These are phyloP conservation scores for Etheostoma spectabile DNA, from an alignment of 2,113 vertebrate species.

Conservation along the genomic window DNA sequence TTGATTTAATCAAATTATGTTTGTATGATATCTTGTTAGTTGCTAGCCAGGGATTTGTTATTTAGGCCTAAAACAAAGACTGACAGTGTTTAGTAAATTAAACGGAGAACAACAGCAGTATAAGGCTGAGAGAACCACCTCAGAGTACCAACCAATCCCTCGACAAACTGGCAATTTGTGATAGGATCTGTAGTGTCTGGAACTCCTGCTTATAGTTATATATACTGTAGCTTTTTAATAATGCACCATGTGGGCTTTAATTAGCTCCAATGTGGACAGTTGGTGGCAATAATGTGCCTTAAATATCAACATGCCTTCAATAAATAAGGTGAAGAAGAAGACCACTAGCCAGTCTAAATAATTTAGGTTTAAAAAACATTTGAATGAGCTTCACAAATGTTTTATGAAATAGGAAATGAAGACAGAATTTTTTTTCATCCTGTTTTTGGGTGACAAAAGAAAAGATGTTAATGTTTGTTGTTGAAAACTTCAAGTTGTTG, in stretches of 20 bases:
- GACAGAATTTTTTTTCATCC: not conserved
- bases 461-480: too few relatives aligned
- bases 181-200: not conserved
- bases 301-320: constrained; percentile 4
- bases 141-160: not conserved
- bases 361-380: not conserved
- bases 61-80: not conserved
- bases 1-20: not conserved
- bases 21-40: not conserved
- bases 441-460: not conserved
- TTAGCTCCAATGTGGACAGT: constrained; percentile 11
- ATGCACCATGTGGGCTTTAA: not conserved
- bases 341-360: not conserved
- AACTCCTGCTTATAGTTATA: not conserved
- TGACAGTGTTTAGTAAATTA: not conserved
- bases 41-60: not conserved
- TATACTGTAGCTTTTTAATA: not conserved
- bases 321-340: not conserved
- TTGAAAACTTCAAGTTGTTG: not conserved
- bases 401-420: not conserved
- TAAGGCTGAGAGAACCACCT: not conserved
- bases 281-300: constrained; percentile 54
- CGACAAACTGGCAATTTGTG: not conserved
- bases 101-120: not conserved
- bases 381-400: not conserved